Evolutionary conservation across 2,113 vertebrate genomes (phyloP).

Genomic region (Smithornis capensis): DNA sequence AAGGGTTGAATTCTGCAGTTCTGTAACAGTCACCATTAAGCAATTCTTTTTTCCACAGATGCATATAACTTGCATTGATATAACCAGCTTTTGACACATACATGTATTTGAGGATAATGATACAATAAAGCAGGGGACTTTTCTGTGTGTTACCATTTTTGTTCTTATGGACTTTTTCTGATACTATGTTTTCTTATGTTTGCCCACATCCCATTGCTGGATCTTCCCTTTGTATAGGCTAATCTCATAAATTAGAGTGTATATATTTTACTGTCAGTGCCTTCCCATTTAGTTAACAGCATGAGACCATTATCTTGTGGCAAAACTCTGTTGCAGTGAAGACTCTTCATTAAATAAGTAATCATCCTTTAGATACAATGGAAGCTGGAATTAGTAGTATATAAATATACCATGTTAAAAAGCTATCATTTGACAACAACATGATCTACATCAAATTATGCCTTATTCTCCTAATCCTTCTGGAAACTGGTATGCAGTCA

Average conservation of each 20-base stretch:
- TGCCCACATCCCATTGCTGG: not conserved
- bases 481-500: not conserved
- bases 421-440: not conserved
- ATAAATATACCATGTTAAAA: conserved; percentile 29
- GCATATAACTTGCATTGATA: not conserved
- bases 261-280: conserved; percentile 59
- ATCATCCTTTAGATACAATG: conserved; percentile 61
- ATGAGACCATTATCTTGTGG: conserved; percentile 60
- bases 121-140: not conserved
- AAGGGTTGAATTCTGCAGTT: not conserved
- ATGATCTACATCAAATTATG: not conserved
- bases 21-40: not conserved
- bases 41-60: not conserved
- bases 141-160: not conserved
- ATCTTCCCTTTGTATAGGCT: not conserved
- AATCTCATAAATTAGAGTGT: conserved; percentile 32
- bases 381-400: conserved; percentile 43
- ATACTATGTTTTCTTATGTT: not conserved
- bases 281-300: conserved; percentile 67
- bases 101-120: not conserved
- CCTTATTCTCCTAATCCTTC: not conserved
- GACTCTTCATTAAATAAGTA: conserved; percentile 62
- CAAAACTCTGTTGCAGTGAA: conserved; percentile 41
- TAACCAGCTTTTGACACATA: not conserved
- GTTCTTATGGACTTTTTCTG: not conserved